Evolutionary conservation across 2,888 invertebrate genomes (phyloP).

Genomic region (Lasioglossum oenotherae): DNA sequence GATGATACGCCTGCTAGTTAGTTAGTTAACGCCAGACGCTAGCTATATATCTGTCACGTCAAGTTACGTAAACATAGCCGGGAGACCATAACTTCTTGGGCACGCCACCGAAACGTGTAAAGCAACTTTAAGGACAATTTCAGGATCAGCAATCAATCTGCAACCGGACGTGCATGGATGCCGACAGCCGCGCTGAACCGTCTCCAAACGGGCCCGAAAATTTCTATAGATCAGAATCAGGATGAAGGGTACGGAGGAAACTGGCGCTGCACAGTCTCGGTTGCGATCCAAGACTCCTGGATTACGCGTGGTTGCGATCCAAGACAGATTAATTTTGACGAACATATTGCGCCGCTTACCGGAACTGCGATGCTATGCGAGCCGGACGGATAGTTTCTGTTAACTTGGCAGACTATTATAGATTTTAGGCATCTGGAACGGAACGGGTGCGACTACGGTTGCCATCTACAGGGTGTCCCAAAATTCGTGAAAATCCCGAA

Average conservation of each 20-base stretch:
- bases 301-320: background rate
- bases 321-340: constrained; percentile 23
- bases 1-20: constrained; percentile 72
- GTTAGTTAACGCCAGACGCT: constrained; percentile 68
- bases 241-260: background rate
- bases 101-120: constrained; percentile 56
- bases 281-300: background rate
- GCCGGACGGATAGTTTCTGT: background rate
- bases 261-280: background rate
- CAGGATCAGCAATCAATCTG: constrained; percentile 70
- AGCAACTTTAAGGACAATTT: constrained; percentile 69
- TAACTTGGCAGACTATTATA: background rate
- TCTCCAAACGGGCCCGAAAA: constrained; percentile 36
- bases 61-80: constrained; percentile 67
- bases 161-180: constrained; percentile 60
- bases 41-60: constrained; percentile 66
- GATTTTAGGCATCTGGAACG: background rate
- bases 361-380: background rate
- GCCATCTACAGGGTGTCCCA: no score
- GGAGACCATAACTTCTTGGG: constrained; percentile 64
- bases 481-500: no score
- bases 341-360: background rate
- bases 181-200: constrained; percentile 20
- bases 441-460: background rate
- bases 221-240: constrained; percentile 28